A percentile compares a stretch with the other conserved stretches of the same genome.
phyloP scores from a whole-genome alignment of 2,113 vertebrate genomes.

The Phylloscopus trochiloides region DNA sequence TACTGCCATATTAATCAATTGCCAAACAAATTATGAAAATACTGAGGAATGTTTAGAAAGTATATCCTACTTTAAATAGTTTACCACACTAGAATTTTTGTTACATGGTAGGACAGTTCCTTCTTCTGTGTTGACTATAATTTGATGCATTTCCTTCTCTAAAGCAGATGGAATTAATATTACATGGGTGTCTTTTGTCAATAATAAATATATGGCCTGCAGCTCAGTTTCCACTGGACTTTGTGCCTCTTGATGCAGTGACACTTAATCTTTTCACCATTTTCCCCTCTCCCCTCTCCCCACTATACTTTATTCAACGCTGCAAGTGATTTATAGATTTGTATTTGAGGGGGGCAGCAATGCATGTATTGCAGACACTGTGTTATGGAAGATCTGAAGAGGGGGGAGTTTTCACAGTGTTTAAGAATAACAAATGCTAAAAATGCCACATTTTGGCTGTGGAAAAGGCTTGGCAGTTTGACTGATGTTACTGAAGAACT shows the following conservation, averaged over 20 bases:
- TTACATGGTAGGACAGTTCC: not conserved
- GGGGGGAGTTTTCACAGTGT: not conserved
- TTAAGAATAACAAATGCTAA: not conserved
- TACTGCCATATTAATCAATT: not conserved
- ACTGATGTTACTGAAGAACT: not conserved
- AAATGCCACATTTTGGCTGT: not conserved
- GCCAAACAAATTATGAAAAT: not conserved
- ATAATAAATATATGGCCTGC: not conserved
- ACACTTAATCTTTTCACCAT: not conserved
- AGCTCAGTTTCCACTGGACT: not conserved
- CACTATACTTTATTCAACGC: not conserved
- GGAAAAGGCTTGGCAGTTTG: not conserved
- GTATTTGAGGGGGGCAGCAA: not conserved
- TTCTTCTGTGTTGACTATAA: not conserved
- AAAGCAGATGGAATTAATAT: not conserved
- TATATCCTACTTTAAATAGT: not conserved
- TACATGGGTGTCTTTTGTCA: not conserved
- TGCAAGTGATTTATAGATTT: not conserved
- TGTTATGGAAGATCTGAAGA: not conserved
- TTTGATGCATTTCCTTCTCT: not conserved
- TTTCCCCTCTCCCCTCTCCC: not conserved
- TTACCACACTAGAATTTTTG: not conserved
- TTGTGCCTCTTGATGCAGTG: not conserved
- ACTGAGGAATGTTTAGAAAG: not conserved
- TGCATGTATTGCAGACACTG: fast-evolving